Base-by-base conservation (phyloP, 2,888 invertebrate species). In the Mythimna pallens region DNA sequence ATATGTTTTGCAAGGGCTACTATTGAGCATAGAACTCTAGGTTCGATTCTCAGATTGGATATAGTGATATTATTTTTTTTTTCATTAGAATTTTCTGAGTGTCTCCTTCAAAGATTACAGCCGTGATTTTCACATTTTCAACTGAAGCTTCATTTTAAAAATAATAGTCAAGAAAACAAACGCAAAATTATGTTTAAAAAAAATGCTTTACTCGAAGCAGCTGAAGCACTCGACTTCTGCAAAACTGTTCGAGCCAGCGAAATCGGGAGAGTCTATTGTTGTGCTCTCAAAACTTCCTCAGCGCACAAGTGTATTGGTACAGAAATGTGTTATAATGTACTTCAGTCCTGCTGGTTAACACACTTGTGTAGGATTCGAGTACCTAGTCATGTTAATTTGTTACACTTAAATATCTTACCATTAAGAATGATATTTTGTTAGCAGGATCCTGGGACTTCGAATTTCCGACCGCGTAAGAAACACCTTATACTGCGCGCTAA, bases 221-320 rank as follows among this genome's bases (percentile, higher is more conserved):
- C 73, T 54, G 34, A 70, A 83, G 47, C 66, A 62, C 68, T 73
- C 52, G 71, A 83, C 83, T 80, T 71, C 62, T 58, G 71, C 14
- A 43, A 65, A 83, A 75, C 54, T 70, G 70, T 83, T 65, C 74
- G 30, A 50, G 61, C 67, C 47, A 70, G 70, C 71, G 40, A 70
- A 76, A 70, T 70, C 66, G 22, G 14, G 70, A 67, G 70, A 63
- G 62, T 43, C 76, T 43, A 80, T 80, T 83, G 82, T 83, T 76
- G 59, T 34, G 62, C 67, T 63, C 67, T 80, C 63, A 47, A 72
- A 83, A 80, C 70, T 83, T 72, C 59, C 43, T 20, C 50, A 62
- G 57, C 50, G 20, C 67, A 71, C 57, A 65, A 78, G 82, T 61
- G 65, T 73, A 68, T 69, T 73, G 57, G 58, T 67, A 71, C 47